Evolutionary conservation across 1,140 invertebrate species (phyloP), one percentile per base, ranked within the genome.

Genomic region (Oppia nitens): DNA sequence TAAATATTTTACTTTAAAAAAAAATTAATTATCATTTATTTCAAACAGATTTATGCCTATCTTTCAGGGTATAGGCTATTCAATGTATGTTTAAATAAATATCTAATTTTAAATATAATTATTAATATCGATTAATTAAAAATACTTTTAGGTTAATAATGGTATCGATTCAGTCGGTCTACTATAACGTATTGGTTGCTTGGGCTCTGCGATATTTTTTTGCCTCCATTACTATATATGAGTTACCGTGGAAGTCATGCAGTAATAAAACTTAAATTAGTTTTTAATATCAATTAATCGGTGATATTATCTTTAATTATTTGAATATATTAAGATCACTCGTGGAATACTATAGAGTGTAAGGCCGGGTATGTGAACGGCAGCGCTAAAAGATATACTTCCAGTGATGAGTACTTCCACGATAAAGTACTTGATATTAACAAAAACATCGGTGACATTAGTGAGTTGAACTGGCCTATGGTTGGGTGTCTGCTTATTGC

Each of bases 171-270:
- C 24, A 45, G 6, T 26, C 24, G 11, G 40, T 56, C 28, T 56
- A 56, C 21, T 56, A 56, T 29, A 56, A 56, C 28, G 47, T 56
- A 14, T 14, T 56, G 9, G 24, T 56, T 21, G 55, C 55, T 3
- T 56, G 55, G 55, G 17, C 55, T 4, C 51, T 56, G 14, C 47
- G 47, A 11, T 56, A 53, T 32, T 26, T 56, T n/a, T 56, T 32
- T 21, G 20, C 55, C 3, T 56, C 55, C 3, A 45, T 56, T 21
- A 56, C 47, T 21, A 11, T 56, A 47, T 12, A 24, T 3, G 29
- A 45, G 9, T 26, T 56, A 6, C 55, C 55, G 9, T 56, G 55
- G 55, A 53, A 11, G 3, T 17, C 28, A 12, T 56, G 55, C 27
- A 21, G 32, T 23, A n/a, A n/a, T n/a, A n/a, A n/a, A n/a, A n/a